Conservation (phyloP, 2,888 invertebrate species). For the Julus scanicus region DNA sequence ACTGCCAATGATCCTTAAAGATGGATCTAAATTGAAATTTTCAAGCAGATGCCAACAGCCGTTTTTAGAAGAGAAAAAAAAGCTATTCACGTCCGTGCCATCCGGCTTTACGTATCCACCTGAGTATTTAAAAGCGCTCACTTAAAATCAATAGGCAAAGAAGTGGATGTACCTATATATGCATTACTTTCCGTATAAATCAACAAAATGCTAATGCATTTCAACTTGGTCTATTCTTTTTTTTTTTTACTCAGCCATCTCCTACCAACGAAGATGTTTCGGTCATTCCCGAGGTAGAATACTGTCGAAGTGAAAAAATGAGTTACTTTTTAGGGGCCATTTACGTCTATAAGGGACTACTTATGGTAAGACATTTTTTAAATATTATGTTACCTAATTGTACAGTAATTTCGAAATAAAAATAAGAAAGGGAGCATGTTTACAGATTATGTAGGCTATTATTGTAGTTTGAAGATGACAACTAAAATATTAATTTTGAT, state of each 20-base stretch:
- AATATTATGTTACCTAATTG: too few relatives aligned
- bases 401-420: too few relatives aligned
- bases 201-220: neutral
- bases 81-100: neutral
- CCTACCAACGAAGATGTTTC: conserved; percentile 86
- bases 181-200: neutral
- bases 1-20: conserved; percentile 11
- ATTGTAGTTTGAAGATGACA: too few relatives aligned
- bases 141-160: neutral
- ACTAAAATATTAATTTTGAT: too few relatives aligned
- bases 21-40: neutral
- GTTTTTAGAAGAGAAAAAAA: neutral
- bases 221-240: neutral
- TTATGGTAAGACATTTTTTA: conserved; percentile 76
- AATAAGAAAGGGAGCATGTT: too few relatives aligned
- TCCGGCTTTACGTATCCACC: neutral
- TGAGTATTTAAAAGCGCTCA: neutral
- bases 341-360: conserved; percentile 95
- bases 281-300: conserved; percentile 95
- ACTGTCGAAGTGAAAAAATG: conserved; percentile 94
- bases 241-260: conserved; percentile 75
- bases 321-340: conserved; percentile 95
- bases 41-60: neutral
- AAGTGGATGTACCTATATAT: neutral
- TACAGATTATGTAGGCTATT: too few relatives aligned